These are phyloP conservation scores for Galerucella nymphaeae DNA, from an alignment of 2,888 invertebrate species.

Conservation along the genomic window DNA sequence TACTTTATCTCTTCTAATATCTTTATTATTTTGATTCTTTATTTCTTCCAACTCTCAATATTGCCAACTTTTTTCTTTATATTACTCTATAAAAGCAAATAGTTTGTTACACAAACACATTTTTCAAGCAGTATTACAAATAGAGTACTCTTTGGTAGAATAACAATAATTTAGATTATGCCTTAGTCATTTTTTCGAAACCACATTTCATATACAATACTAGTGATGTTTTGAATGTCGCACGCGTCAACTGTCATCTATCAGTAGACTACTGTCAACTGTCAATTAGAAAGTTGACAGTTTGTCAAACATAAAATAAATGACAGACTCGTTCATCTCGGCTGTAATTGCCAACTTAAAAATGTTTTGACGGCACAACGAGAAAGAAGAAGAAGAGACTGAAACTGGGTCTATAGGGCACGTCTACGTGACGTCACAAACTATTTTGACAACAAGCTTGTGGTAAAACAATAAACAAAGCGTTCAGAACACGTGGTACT, in stretches of 20 bases:
- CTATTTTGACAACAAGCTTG: no score
- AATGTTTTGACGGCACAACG: no score
- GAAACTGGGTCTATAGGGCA: no score
- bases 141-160: constrained; percentile 32
- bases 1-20: background rate
- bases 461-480: no score
- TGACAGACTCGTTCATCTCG: background rate
- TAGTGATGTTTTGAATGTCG: no score
- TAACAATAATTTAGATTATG: constrained; percentile 17
- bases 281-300: no score
- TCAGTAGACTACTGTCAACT: no score
- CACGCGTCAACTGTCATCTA: no score
- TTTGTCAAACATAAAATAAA: background rate
- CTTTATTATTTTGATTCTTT: constrained; percentile 24
- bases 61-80: constrained; percentile 29
- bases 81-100: constrained; percentile 34
- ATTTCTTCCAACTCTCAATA: constrained; percentile 29
- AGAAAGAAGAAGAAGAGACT: no score
- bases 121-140: constrained; percentile 31
- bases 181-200: constrained; percentile 26
- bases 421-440: no score
- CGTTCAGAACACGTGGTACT: no score
- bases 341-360: no score
- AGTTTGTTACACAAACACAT: constrained; percentile 32
- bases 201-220: background rate